phyloP scores from a whole-genome alignment of 2,797 vertebrate species.

The Rhabdomys pumilio region DNA sequence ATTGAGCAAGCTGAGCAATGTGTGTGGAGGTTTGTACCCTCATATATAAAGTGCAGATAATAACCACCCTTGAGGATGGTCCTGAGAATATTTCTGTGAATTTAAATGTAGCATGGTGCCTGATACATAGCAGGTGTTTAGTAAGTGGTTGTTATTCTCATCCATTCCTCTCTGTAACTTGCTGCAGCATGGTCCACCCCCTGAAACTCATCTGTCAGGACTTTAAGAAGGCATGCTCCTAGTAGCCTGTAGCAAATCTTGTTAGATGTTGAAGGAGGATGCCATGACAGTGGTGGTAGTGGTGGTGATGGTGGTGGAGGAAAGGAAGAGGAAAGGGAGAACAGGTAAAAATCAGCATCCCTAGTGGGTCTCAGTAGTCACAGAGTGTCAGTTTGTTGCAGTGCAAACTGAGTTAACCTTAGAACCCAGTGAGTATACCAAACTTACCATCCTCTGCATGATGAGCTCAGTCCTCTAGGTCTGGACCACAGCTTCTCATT shows the following conservation, averaged over 20 bases:
- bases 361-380: background rate
- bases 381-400: background rate
- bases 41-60: background rate
- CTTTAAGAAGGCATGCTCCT: background rate
- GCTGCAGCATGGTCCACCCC: no score
- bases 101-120: background rate
- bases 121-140: background rate
- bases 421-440: background rate
- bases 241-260: background rate
- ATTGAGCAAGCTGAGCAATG: background rate
- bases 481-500: background rate
- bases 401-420: conserved; percentile 5
- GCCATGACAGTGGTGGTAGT: background rate
- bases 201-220: background rate
- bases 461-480: background rate
- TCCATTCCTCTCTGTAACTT: background rate
- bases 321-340: background rate
- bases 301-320: background rate
- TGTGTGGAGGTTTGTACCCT: background rate
- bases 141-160: background rate
- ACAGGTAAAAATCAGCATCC: background rate
- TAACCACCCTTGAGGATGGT: background rate
- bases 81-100: background rate
- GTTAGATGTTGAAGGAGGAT: background rate
- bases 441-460: background rate